Percentiles rank a stretch among this genome's conserved stretches.
These are phyloP conservation scores for Neolamprologus brichardi DNA, from an alignment of 2,113 vertebrate species.

Conservation along the genomic window DNA sequence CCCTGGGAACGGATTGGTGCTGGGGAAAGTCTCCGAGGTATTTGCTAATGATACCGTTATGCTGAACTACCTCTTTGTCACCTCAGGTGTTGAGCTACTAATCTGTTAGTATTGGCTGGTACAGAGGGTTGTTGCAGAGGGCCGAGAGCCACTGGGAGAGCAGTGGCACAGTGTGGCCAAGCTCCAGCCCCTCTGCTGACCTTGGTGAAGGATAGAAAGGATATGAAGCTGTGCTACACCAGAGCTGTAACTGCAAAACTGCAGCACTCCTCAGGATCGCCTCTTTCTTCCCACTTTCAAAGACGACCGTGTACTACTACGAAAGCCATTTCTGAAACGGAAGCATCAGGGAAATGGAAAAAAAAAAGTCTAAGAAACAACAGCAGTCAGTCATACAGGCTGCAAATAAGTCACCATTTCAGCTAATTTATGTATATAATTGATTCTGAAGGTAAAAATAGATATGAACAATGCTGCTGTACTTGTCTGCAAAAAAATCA, in stretches of 20 bases:
- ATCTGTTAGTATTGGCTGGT: slow-evolving; percentile 25
- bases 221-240: not conserved
- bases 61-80: slow-evolving; percentile 23
- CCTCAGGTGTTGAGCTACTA: slow-evolving; percentile 36
- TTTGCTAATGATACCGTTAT: slow-evolving; percentile 46
- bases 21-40: slow-evolving; percentile 5
- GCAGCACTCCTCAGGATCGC: not conserved
- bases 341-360: not conserved
- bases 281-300: not conserved
- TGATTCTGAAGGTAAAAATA: not conserved
- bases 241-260: not conserved
- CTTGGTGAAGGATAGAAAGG: slow-evolving; percentile 25
- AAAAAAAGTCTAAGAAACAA: not conserved
- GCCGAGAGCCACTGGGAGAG: slow-evolving; percentile 13
- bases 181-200: slow-evolving; percentile 30
- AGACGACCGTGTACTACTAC: not conserved
- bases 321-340: not conserved
- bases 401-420: not conserved
- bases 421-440: not conserved
- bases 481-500: not conserved
- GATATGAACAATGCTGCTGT: not conserved
- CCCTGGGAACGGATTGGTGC: not conserved
- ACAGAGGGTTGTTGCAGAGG: not conserved
- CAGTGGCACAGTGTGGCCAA: slow-evolving; percentile 3
- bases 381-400: not conserved